phyloP scores from a whole-genome alignment of 2,888 invertebrate genomes.

The Rhaphigaster nebulosa region DNA sequence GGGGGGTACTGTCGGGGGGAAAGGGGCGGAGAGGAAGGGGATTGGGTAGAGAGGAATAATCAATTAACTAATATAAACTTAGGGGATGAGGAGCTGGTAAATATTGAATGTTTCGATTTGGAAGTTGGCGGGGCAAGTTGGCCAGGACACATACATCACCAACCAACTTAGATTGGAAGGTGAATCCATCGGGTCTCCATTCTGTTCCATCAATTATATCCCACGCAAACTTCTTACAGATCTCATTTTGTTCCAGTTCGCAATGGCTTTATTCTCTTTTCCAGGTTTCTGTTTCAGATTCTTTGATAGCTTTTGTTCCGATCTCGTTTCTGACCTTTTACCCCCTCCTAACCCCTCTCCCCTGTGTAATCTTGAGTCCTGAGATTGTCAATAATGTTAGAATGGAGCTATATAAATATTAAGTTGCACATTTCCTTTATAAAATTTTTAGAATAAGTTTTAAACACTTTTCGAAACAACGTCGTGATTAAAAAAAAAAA shows the following conservation, averaged over 20 bases:
- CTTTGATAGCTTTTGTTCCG: constrained; percentile 20
- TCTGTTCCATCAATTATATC: constrained; percentile 41
- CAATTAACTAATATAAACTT: constrained; percentile 42
- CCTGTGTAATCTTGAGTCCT: background rate
- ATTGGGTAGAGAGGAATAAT: background rate
- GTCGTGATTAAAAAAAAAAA: no score
- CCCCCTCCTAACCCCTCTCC: background rate
- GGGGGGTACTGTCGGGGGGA: no score
- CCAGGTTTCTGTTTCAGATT: constrained; percentile 5
- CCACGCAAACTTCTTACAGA: constrained; percentile 17
- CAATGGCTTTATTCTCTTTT: background rate
- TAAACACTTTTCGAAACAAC: no score
- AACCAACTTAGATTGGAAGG: constrained; percentile 3
- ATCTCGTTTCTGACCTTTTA: constrained; percentile 23
- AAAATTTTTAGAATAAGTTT: no score
- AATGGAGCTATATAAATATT: no score
- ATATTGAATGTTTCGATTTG: constrained; percentile 49
- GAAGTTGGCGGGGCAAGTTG: background rate
- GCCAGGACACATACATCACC: background rate
- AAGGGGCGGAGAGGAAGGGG: no score
- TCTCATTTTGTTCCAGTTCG: background rate
- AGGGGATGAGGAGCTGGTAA: constrained; percentile 36
- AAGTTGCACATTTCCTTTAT: no score
- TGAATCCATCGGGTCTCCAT: background rate
- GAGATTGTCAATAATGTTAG: background rate